These are phyloP conservation scores for Etia nguti DNA, from an alignment of 2,113 vertebrate species.

Conservation along the genomic window DNA sequence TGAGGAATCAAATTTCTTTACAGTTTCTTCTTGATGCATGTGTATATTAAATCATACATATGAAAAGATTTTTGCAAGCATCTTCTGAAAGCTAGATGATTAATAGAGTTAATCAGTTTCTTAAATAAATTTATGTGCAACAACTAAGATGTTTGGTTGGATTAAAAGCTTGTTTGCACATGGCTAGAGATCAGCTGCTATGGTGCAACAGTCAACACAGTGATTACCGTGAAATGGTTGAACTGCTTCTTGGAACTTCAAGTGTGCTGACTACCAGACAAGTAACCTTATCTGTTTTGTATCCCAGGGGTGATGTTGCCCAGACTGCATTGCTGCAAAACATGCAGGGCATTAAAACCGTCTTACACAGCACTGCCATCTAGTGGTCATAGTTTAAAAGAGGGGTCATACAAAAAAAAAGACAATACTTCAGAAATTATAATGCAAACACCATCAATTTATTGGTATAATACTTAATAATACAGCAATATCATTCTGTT, in stretches of 20 bases:
- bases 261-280: not conserved
- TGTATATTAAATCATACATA: not conserved
- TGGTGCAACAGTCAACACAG: not conserved
- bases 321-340: not conserved
- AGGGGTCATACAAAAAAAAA: not conserved
- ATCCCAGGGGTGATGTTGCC: not conserved
- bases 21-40: not conserved
- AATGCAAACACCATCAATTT: slow-evolving; percentile 63
- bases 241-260: not conserved
- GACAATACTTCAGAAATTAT: not conserved
- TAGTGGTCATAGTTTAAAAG: not conserved
- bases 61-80: not conserved
- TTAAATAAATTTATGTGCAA: not conserved
- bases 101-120: not conserved
- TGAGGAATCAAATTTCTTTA: not conserved
- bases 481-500: slow-evolving; percentile 48
- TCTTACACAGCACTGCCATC: not conserved
- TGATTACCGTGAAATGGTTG: not conserved
- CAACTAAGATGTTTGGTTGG: not conserved
- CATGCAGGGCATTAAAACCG: not conserved
- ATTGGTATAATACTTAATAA: slow-evolving; percentile 54
- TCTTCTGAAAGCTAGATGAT: not conserved
- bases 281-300: not conserved
- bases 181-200: not conserved
- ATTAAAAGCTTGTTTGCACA: not conserved